Conservation (phyloP, 2,113 vertebrate species). For the Brachirus orientalis region DNA sequence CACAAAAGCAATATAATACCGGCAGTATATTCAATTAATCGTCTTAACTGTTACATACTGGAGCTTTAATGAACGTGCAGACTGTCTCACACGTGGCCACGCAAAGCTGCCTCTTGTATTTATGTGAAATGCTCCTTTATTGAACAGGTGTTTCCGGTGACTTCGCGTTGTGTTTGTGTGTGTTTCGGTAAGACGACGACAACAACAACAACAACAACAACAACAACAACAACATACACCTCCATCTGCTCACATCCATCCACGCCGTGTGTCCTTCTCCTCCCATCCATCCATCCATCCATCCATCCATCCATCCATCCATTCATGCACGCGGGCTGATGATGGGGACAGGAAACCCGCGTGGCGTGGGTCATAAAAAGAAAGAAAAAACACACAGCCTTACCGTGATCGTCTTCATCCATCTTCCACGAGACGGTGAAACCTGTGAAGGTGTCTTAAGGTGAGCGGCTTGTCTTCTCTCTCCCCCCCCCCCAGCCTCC, state of each 20-base stretch:
- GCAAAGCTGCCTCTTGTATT: neutral
- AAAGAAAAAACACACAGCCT: slow-evolving; percentile 13
- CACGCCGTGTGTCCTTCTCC: neutral
- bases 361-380: neutral
- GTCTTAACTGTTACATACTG: too few relatives aligned
- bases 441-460: slow-evolving; percentile 12
- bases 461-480: too few relatives aligned
- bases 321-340: slow-evolving; percentile 23
- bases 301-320: slow-evolving; percentile 30
- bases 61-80: too few relatives aligned
- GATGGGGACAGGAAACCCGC: slow-evolving; percentile 16
- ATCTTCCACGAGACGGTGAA: slow-evolving; percentile 60
- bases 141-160: slow-evolving; percentile 3
- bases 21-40: too few relatives aligned
- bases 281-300: slow-evolving; percentile 19
- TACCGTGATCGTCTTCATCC: slow-evolving; percentile 84
- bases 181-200: neutral
- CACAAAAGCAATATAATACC: too few relatives aligned
- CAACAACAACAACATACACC: slow-evolving; percentile 33
- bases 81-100: too few relatives aligned
- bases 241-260: slow-evolving; percentile 24
- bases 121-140: slow-evolving; percentile 1
- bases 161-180: neutral
- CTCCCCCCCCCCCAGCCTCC: too few relatives aligned
- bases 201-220: slow-evolving; percentile 39